Base-by-base conservation (phyloP, 2,113 vertebrate species). In the Mus spicilegus region DNA sequence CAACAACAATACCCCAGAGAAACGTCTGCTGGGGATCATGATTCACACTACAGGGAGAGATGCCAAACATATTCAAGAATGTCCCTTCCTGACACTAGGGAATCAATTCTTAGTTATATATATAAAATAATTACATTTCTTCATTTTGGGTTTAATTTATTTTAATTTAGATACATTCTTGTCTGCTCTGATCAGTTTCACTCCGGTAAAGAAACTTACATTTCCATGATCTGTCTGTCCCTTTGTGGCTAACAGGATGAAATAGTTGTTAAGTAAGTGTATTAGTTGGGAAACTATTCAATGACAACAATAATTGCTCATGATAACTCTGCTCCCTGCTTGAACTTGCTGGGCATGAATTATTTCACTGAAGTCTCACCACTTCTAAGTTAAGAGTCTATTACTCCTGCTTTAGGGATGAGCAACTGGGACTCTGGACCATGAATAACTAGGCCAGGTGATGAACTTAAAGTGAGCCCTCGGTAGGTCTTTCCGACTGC, bases 281-380 rank as follows among this genome's bases (percentile, higher is more conserved):
- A 90, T 90, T 76, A 11, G 14, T 80, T 90, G 4, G 30, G 49
- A 94, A 94, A 91, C 49, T 65, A 5, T 9, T 63, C 30, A 33
- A 11, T 70, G 54, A 87, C 30, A 24, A 56, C 58, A 17, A 77
- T 26, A n/a, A 67, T 49, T 33, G 39, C 33, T 51, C 28, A 17
- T 54, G 9, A 72, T 46, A 33, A 93, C 9, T 84, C 33, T 87
- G 69, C n/a, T 69, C 90, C 73, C 8, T 89, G 17, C 5, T 4
- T 51, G 24, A 77, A 86, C 9, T 26, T 77, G 5, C 39, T 61
- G 78, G 65, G 39, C 17, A 30, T n/a, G 33, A 70, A 84, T 94
- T 77, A 91, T 69, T 85, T 89, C 19, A 84, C 24, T 88, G 89
- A 91, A 85, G 89, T 93, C 67, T 89, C 30, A 67, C 46, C 93